phyloP scores from a whole-genome alignment of 1,140 invertebrate species.

The Trichomalopsis sarcophagae region DNA sequence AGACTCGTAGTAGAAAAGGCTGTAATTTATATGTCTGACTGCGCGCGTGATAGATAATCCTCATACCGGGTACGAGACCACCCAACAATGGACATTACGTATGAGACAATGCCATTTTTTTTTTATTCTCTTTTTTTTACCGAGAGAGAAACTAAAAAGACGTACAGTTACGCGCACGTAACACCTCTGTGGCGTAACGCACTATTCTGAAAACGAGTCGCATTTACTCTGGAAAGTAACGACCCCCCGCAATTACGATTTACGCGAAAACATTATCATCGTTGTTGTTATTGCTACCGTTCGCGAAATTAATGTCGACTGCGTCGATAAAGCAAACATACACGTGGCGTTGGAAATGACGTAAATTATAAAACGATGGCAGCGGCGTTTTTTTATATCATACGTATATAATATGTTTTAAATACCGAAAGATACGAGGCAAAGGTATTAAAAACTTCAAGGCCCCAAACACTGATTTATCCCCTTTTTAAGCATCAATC shows the following conservation, averaged over 20 bases:
- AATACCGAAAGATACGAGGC: neutral
- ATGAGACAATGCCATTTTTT: neutral
- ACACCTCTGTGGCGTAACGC: neutral
- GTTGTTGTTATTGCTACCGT: too few species aligned
- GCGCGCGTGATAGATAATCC: neutral
- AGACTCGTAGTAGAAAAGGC: neutral
- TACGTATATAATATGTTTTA: too few species aligned
- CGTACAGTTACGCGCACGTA: neutral
- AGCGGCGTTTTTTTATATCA: neutral
- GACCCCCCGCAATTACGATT: neutral
- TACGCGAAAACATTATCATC: neutral
- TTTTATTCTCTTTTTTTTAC: neutral
- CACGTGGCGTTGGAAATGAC: too few species aligned
- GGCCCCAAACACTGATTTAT: neutral
- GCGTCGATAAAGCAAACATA: too few species aligned
- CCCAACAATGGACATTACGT: neutral
- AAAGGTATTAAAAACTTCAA: neutral
- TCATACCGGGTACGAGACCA: neutral
- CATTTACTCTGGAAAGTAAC: neutral
- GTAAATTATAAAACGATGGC: neutral
- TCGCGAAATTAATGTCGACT: too few species aligned
- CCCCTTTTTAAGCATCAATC: neutral
- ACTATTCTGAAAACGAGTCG: neutral
- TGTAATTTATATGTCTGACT: constrained; percentile 28
- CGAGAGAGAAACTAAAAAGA: neutral